Percentiles rank a stretch among this genome's conserved stretches.
Conservation (phyloP, 2,113 vertebrate species). For the Eupsittula cactorum region DNA sequence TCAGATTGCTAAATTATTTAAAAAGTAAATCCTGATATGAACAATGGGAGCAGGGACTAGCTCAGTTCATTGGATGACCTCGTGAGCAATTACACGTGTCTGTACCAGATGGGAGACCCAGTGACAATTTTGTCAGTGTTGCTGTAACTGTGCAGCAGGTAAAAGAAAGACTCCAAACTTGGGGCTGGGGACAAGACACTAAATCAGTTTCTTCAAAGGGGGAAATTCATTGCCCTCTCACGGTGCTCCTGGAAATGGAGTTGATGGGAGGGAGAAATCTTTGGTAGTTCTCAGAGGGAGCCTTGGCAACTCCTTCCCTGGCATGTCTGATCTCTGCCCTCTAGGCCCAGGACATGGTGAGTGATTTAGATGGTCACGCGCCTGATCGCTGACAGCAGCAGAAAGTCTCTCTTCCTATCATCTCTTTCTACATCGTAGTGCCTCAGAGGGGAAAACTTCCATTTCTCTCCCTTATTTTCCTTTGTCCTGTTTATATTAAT, state of each 20-base stretch:
- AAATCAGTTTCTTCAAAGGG: background rate
- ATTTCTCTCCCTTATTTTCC: background rate
- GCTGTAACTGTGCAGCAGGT: background rate
- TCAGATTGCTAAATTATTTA: background rate
- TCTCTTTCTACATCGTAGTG: background rate
- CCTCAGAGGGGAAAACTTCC: background rate
- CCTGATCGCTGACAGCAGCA: background rate
- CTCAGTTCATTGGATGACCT: fast-evolving
- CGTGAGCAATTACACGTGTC: background rate
- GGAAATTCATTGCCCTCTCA: background rate
- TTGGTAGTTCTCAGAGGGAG: background rate
- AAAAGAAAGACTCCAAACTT: background rate
- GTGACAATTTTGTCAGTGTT: background rate
- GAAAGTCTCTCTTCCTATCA: background rate
- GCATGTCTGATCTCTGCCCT: background rate
- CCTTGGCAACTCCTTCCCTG: background rate
- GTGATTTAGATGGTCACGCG: background rate
- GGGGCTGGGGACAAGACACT: background rate
- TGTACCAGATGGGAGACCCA: background rate
- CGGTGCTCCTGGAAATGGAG: background rate
- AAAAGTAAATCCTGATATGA: background rate
- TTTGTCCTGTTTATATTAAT: background rate
- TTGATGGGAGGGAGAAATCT: background rate
- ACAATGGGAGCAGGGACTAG: background rate
- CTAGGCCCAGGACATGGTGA: background rate